Conservation (phyloP, 1,140 invertebrate species). For the Rhizoglyphus robini region DNA sequence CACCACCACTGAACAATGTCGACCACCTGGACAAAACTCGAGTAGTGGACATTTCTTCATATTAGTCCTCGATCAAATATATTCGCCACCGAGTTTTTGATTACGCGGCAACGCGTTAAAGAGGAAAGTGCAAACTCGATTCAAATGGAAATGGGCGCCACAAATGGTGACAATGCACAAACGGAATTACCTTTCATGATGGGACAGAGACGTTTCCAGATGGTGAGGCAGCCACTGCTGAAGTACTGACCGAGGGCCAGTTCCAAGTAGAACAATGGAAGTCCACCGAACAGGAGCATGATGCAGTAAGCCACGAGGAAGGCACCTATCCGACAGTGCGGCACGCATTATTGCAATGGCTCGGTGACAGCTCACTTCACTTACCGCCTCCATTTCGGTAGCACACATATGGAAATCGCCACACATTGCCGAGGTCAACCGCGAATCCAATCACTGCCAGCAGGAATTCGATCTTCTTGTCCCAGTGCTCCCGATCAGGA, state of each 20-base stretch:
- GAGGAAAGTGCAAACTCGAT: too few species aligned
- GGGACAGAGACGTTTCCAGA: slow-evolving; percentile 89
- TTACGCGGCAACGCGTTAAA: too few species aligned
- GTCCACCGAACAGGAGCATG: slow-evolving; percentile 75
- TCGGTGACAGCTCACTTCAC: too few species aligned
- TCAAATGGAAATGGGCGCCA: too few species aligned
- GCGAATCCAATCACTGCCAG: slow-evolving; percentile 82
- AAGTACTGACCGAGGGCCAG: slow-evolving; percentile 82
- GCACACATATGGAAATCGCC: slow-evolving; percentile 51
- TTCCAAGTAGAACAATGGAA: slow-evolving; percentile 90
- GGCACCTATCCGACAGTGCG: slow-evolving; percentile 52
- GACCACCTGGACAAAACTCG: too few species aligned
- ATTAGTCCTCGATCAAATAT: too few species aligned
- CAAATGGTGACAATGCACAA: too few species aligned
- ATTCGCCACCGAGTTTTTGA: too few species aligned
- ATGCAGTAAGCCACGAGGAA: slow-evolving; percentile 85
- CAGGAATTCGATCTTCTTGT: slow-evolving; percentile 76
- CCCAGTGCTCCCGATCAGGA: slow-evolving; percentile 59
- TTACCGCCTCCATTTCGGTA: slow-evolving; percentile 44
- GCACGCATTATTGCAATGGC: neutral
- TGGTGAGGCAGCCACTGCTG: slow-evolving; percentile 74
- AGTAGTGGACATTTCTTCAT: too few species aligned
- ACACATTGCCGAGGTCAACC: slow-evolving; percentile 78
- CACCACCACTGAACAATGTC: too few species aligned
- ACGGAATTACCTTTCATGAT: slow-evolving; percentile 89